A percentile compares a stretch with the other conserved stretches of the same genome.
phyloP scores from a whole-genome alignment of 37 sponge, comb jelly and placozoan species.

The Aphrocallistes beatrix region DNA sequence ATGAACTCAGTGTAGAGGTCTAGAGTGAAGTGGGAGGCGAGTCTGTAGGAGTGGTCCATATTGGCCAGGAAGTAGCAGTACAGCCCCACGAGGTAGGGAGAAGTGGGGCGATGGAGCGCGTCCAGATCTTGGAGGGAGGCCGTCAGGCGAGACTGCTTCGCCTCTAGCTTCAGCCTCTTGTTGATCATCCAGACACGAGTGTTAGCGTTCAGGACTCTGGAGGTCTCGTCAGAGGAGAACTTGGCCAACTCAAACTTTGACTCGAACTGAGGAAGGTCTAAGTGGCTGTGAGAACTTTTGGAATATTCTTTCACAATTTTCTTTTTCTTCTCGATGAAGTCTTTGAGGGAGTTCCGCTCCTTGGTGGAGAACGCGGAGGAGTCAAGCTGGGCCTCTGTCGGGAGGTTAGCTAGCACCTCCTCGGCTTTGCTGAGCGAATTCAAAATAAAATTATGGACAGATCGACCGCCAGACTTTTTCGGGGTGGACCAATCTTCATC shows the following conservation, averaged over 20 bases:
- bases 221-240: slow-evolving; percentile 9
- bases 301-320: background rate
- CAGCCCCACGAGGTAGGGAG: background rate
- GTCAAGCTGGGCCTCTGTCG: background rate
- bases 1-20: background rate
- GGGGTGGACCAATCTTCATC: background rate
- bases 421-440: background rate
- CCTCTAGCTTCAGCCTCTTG: background rate
- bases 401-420: background rate
- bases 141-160: background rate
- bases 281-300: background rate
- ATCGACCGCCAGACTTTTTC: background rate
- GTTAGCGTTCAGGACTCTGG: background rate
- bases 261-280: background rate
- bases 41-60: background rate
- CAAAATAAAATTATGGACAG: background rate
- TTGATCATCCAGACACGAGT: background rate
- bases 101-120: background rate
- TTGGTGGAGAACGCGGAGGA: slow-evolving; percentile 1
- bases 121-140: background rate
- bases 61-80: slow-evolving; percentile 4
- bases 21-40: background rate
- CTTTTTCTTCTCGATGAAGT: background rate
- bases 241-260: background rate
- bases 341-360: background rate